Conservation (phyloP, 2,797 vertebrate species). For the Lepilemur ruficaudatus region DNA sequence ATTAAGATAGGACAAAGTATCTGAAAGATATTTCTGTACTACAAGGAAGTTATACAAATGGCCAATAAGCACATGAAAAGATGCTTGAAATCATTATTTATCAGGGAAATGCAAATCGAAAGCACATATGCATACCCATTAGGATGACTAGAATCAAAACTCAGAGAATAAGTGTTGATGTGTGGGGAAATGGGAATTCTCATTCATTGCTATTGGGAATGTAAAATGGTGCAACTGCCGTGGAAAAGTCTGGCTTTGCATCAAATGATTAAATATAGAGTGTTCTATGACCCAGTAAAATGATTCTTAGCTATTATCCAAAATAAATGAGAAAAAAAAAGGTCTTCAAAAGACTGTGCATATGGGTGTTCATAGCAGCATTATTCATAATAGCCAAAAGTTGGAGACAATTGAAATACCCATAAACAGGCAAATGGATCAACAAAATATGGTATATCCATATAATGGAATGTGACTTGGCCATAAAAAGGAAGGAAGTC, state of each 20-base stretch:
- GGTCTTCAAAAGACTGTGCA: neutral
- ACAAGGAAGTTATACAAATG: neutral
- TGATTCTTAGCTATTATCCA: neutral
- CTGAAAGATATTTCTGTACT: neutral
- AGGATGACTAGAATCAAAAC: neutral
- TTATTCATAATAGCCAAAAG: neutral
- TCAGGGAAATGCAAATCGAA: neutral
- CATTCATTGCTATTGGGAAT: neutral
- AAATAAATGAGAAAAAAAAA: neutral
- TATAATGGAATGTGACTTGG: neutral
- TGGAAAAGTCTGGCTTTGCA: neutral
- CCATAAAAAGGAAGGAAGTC: neutral
- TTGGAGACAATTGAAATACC: neutral
- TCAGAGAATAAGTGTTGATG: neutral
- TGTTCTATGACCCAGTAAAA: neutral
- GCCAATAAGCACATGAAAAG: neutral
- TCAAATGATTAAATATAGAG: neutral
- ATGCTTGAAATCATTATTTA: neutral
- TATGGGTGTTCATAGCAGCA: neutral
- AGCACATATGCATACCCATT: neutral
- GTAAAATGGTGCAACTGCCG: neutral
- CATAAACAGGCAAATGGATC: neutral
- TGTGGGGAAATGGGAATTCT: neutral
- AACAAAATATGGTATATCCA: neutral
- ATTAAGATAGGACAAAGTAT: neutral